Evolutionary conservation across 2,797 vertebrate species (phyloP).

Genomic region (Acipenser oxyrinchus): DNA sequence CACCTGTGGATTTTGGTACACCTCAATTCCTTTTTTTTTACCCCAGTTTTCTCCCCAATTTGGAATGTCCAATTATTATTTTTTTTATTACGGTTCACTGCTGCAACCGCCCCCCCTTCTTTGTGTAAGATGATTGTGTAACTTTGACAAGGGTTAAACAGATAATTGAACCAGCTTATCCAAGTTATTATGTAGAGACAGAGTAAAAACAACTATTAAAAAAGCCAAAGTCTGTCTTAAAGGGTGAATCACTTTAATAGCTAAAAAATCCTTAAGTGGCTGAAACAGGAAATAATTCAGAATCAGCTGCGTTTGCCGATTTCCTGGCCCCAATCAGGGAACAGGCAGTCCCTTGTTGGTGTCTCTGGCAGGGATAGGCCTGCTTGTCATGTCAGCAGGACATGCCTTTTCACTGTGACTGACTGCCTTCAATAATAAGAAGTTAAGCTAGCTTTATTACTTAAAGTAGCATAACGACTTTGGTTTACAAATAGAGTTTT

Average conservation of each 20-base stretch:
- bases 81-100: no score
- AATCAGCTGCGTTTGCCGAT: neutral
- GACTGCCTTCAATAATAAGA: neutral
- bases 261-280: neutral
- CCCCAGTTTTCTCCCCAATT: no score
- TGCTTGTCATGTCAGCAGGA: neutral
- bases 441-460: neutral
- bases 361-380: neutral
- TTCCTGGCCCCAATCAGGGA: neutral
- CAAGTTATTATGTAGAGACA: no score
- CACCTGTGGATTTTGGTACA: no score
- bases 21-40: no score
- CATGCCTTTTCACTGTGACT: neutral
- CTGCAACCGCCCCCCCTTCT: no score
- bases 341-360: neutral
- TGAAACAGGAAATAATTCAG: neutral
- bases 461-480: neutral
- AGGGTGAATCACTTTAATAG: neutral
- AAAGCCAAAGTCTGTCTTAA: neutral
- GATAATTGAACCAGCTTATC: no score
- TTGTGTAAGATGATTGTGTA: no score
- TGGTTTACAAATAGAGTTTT: neutral
- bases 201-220: no score
- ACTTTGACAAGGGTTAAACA: no score
- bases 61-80: no score